Conservation (phyloP, 2,888 invertebrate genomes). For the Phyllotreta cruciferae region DNA sequence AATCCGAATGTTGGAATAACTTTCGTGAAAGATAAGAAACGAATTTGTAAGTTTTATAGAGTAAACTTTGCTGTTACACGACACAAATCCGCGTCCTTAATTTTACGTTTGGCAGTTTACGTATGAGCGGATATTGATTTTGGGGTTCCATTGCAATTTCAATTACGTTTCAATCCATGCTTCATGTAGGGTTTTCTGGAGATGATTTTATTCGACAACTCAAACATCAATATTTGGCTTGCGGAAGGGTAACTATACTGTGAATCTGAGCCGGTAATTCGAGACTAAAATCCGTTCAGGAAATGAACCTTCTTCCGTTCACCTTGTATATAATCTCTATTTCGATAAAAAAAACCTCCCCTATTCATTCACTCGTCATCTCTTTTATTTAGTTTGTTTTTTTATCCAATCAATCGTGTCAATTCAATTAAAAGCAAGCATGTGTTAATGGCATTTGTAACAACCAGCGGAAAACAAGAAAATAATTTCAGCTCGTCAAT, state of each 20-base stretch:
- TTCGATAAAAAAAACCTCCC: too few relatives aligned
- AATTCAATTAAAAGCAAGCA: constrained; percentile 10
- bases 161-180: constrained; percentile 11
- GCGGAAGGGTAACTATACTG: too few relatives aligned
- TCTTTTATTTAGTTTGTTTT: too few relatives aligned
- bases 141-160: neutral
- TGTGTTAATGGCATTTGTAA: constrained; percentile 1
- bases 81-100: too few relatives aligned
- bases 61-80: too few relatives aligned
- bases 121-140: constrained; percentile 8
- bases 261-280: neutral
- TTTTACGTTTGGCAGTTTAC: too few relatives aligned
- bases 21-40: too few relatives aligned
- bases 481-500: constrained; percentile 7
- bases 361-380: too few relatives aligned
- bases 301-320: neutral
- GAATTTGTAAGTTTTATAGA: too few relatives aligned
- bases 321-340: neutral
- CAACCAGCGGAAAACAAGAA: neutral
- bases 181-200: constrained; percentile 1
- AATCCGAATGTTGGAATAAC: too few relatives aligned
- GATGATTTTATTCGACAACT: constrained; percentile 4
- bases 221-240: constrained; percentile 2
- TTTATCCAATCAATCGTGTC: too few relatives aligned
- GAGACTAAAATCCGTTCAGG: neutral